phyloP scores from a whole-genome alignment of 2,888 invertebrate genomes.

The Thelaira solivaga region DNA sequence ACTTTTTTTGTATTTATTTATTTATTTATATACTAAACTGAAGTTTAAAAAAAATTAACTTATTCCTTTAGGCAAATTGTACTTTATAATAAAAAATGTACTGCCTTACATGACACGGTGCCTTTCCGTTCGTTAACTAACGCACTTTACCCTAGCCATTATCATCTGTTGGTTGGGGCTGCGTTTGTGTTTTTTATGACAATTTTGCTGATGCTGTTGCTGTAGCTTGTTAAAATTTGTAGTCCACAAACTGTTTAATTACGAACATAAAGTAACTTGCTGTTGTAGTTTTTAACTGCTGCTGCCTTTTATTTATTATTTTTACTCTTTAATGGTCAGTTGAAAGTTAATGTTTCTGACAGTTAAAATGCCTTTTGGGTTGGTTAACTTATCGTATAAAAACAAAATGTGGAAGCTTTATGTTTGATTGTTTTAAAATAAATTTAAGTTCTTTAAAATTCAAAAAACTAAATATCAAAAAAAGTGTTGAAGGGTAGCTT shows the following conservation, averaged over 20 bases:
- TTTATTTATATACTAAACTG: not conserved
- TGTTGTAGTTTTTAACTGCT: slow-evolving; percentile 18
- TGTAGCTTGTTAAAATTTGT: slow-evolving; percentile 34
- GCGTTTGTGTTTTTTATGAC: slow-evolving; percentile 9
- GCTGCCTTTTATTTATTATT: slow-evolving; percentile 1
- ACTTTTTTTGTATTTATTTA: slow-evolving; percentile 13
- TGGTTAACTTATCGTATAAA: not conserved
- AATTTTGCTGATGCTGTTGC: not conserved
- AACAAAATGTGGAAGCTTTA: not conserved
- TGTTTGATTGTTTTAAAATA: slow-evolving; percentile 21
- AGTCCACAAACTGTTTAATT: slow-evolving; percentile 21
- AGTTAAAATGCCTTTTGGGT: slow-evolving; percentile 49
- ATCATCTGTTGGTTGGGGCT: not conserved
- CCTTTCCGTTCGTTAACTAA: not conserved
- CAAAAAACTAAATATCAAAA: not conserved
- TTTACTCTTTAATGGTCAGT: slow-evolving; percentile 20
- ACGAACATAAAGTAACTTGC: slow-evolving; percentile 25
- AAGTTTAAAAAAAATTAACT: slow-evolving; percentile 11
- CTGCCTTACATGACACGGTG: slow-evolving; percentile 20
- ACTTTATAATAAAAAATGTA: not conserved
- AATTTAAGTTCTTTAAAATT: slow-evolving; percentile 1
- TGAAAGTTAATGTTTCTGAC: slow-evolving; percentile 55
- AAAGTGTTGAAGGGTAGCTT: not conserved
- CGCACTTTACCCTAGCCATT: not conserved
- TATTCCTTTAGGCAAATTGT: slow-evolving; percentile 40